phyloP scores from a whole-genome alignment of 2,797 vertebrate species.

The Dicrostonyx torquatus region DNA sequence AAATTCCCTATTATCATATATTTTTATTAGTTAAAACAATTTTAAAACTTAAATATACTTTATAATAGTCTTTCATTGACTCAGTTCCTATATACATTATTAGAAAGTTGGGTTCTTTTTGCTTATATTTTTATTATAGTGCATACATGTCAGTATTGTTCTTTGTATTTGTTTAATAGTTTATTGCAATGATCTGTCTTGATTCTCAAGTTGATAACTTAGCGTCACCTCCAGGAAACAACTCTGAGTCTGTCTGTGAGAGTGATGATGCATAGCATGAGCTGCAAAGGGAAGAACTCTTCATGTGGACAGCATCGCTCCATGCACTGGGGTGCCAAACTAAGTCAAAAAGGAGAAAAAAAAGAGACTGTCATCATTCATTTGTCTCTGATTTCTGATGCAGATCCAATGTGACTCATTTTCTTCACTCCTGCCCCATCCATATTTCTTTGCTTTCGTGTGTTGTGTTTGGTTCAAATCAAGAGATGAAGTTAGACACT shows the following conservation, averaged over 20 bases:
- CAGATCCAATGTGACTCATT: accelerated
- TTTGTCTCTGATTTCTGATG: background rate
- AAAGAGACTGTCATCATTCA: background rate
- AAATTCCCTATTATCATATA: background rate
- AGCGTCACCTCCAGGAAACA: background rate
- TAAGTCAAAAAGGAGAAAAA: background rate
- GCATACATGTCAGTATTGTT: background rate
- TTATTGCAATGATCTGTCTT: background rate
- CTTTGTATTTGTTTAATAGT: background rate
- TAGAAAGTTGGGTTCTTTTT: background rate
- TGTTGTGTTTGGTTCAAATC: background rate
- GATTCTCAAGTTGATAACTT: background rate
- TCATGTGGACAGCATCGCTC: background rate
- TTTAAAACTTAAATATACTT: background rate
- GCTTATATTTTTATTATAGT: background rate
- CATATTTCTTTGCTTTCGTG: background rate
- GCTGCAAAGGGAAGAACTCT: background rate
- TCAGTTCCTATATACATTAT: background rate
- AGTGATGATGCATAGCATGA: background rate
- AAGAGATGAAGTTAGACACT: background rate
- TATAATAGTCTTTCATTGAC: background rate
- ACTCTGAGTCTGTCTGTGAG: background rate
- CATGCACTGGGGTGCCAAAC: background rate
- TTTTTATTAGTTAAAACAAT: background rate
- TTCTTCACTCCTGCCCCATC: accelerated